phyloP scores from a whole-genome alignment of 1,140 invertebrate genomes.

The Zaprionus taronus region DNA sequence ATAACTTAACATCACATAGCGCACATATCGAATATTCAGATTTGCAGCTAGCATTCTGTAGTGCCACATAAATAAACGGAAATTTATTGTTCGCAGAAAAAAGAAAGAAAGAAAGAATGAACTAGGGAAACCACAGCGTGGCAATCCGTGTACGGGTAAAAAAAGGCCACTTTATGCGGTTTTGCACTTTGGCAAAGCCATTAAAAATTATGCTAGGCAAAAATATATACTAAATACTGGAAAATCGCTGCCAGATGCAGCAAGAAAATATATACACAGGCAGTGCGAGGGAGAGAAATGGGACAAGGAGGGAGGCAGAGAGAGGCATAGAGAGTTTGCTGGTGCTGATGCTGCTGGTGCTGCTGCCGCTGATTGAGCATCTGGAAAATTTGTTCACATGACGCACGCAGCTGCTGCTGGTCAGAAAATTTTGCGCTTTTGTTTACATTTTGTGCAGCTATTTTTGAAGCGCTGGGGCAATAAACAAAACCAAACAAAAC shows the following conservation, averaged over 20 bases:
- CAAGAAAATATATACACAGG: slow-evolving; percentile 16
- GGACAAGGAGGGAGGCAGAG: neutral
- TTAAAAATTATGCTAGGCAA: slow-evolving; percentile 73
- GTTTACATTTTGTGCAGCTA: slow-evolving; percentile 79
- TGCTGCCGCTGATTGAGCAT: slow-evolving; percentile 45
- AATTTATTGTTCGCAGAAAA: slow-evolving; percentile 63
- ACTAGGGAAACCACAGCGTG: slow-evolving; percentile 16
- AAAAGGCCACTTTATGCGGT: slow-evolving; percentile 69
- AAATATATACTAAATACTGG: slow-evolving; percentile 35
- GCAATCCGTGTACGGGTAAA: slow-evolving; percentile 27
- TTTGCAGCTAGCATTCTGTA: slow-evolving; percentile 57
- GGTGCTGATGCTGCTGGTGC: neutral
- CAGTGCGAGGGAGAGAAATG: neutral
- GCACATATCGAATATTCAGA: slow-evolving; percentile 22
- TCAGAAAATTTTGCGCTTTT: slow-evolving; percentile 69
- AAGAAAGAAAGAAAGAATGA: slow-evolving; percentile 24
- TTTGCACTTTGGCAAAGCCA: slow-evolving; percentile 73
- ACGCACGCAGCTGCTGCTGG: slow-evolving; percentile 71
- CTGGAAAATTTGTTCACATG: slow-evolving; percentile 77
- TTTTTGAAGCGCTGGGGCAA: slow-evolving; percentile 73
- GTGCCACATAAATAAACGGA: slow-evolving; percentile 70
- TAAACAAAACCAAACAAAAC: slow-evolving; percentile 78
- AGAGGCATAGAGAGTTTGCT: too few relatives aligned
- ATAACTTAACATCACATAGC: slow-evolving; percentile 24
- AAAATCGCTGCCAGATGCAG: slow-evolving; percentile 41